Evolutionary conservation across 2,888 invertebrate genomes (phyloP).

Genomic region (Zygothrica quintamaculata): DNA sequence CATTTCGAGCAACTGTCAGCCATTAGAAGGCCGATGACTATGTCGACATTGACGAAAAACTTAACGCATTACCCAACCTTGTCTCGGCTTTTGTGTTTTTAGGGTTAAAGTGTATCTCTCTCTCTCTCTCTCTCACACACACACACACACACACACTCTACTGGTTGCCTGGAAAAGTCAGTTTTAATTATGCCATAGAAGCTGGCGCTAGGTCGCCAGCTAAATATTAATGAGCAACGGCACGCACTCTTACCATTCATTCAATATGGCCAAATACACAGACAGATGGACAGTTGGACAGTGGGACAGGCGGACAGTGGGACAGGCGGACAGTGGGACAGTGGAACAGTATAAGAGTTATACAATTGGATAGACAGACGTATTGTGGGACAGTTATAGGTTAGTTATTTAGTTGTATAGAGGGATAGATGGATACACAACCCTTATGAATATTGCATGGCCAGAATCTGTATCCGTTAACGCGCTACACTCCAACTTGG

Average conservation of each 20-base stretch:
- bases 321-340: background rate
- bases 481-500: conserved; percentile 18
- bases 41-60: conserved; percentile 72
- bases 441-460: conserved; percentile 75
- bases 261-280: background rate
- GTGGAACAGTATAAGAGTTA: too few species aligned
- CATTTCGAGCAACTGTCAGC: conserved; percentile 80
- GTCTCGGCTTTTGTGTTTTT: conserved; percentile 9
- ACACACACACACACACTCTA: too few species aligned
- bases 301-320: background rate
- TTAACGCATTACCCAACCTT: conserved; percentile 68
- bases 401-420: too few species aligned
- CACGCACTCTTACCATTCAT: conserved; percentile 40
- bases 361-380: too few species aligned
- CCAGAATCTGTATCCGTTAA: conserved; percentile 35
- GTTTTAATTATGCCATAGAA: conserved; percentile 71
- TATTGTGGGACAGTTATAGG: too few species aligned
- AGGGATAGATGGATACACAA: too few species aligned
- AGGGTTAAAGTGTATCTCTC: conserved; percentile 5
- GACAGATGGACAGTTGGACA: background rate
- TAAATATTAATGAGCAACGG: conserved; percentile 73
- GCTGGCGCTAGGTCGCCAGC: conserved; percentile 37
- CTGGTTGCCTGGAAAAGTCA: conserved; percentile 68
- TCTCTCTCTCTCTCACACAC: too few species aligned
- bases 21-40: conserved; percentile 58